Percentiles rank a stretch among this genome's conserved stretches.
Evolutionary conservation across 2,113 vertebrate genomes (phyloP).

Genomic region (Alosa alosa): DNA sequence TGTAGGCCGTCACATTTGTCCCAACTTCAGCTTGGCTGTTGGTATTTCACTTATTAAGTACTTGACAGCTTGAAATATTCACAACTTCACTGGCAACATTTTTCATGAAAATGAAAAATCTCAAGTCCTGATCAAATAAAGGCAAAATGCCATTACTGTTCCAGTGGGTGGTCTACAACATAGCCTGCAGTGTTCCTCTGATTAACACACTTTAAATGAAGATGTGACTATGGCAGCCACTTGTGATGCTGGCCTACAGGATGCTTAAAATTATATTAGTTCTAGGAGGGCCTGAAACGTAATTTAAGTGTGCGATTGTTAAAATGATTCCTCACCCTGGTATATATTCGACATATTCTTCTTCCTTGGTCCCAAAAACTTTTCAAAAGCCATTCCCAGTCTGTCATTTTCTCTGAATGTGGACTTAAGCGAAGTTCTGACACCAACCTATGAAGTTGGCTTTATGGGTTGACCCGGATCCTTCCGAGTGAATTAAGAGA

Average conservation of each 20-base stretch:
- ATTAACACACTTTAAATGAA: slow-evolving; percentile 9
- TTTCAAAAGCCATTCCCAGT: slow-evolving; percentile 16
- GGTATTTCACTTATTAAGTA: not conserved
- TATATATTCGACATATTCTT: not conserved
- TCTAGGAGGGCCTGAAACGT: not conserved
- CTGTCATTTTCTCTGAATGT: slow-evolving; percentile 46
- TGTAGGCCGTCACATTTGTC: not conserved
- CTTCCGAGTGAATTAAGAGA: slow-evolving; percentile 72
- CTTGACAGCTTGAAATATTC: not conserved
- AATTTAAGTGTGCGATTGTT: not conserved
- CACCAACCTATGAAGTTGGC: slow-evolving; percentile 64
- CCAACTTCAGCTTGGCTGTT: not conserved
- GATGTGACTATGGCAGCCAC: not conserved
- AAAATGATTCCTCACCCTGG: not conserved
- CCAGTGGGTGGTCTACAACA: not conserved
- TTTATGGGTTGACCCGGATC: slow-evolving; percentile 69
- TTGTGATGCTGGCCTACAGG: not conserved
- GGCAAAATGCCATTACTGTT: not conserved
- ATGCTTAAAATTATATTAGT: not conserved
- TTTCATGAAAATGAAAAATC: slow-evolving; percentile 16
- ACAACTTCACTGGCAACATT: not conserved
- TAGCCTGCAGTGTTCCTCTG: not conserved
- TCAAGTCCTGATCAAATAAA: not conserved
- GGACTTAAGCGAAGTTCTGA: slow-evolving; percentile 50
- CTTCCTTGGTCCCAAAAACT: not conserved